These are phyloP conservation scores for Propithecus deckenii DNA, from an alignment of 2,797 vertebrate species.

Conservation along the genomic window DNA sequence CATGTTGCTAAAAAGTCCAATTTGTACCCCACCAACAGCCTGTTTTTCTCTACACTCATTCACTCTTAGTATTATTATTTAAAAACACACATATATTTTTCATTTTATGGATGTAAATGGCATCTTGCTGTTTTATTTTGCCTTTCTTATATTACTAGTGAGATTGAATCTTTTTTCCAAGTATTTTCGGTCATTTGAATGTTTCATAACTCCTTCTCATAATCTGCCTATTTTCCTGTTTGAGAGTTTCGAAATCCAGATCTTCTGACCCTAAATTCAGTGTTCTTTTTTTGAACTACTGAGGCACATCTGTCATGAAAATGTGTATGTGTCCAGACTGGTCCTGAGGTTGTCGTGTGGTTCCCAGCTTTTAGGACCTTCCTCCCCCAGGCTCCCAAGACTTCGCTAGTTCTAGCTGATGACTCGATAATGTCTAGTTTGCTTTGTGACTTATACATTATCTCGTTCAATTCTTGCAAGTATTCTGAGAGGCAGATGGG, in stretches of 20 bases:
- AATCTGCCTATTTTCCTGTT: background rate
- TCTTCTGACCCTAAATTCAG: background rate
- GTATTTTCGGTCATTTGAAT: background rate
- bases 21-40: background rate
- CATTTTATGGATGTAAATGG: background rate
- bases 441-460: background rate
- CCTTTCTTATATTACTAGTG: background rate
- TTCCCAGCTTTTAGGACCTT: background rate
- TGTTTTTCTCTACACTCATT: background rate
- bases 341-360: background rate
- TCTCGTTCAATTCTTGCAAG: background rate
- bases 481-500: background rate
- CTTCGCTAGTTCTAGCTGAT: background rate
- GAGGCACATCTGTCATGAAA: background rate
- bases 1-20: background rate
- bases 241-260: background rate
- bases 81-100: background rate
- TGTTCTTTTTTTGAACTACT: background rate
- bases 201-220: background rate
- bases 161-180: background rate
- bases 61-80: background rate
- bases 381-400: background rate
- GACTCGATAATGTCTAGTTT: background rate
- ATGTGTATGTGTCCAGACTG: background rate
- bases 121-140: constrained; percentile 16